Conservation (phyloP, 2,888 invertebrate genomes). For the Tethea ocularis region DNA sequence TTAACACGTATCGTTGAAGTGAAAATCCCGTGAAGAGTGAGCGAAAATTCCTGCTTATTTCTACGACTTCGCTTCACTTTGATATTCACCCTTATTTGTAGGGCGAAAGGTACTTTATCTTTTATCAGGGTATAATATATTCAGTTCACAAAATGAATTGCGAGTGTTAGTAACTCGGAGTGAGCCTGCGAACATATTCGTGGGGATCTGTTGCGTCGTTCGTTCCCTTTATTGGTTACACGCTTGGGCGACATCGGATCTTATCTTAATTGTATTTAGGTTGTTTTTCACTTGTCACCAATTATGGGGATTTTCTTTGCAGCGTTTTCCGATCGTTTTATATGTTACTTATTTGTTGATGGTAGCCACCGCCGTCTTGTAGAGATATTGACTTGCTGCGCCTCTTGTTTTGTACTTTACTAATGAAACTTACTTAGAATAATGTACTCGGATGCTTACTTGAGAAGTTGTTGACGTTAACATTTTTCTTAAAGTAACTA, state of each 20-base stretch:
- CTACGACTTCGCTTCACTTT: conserved; percentile 52
- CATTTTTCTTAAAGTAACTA: not conserved
- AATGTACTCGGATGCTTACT: conserved; percentile 30
- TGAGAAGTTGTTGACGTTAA: not conserved
- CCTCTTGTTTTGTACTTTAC: conserved; percentile 53
- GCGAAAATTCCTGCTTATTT: conserved; percentile 65
- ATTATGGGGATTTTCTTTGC: conserved; percentile 52
- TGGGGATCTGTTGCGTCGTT: conserved; percentile 79
- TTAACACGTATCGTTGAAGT: conserved; percentile 43
- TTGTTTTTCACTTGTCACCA: conserved; percentile 58
- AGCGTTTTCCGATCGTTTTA: conserved; percentile 66
- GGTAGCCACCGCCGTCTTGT: conserved; percentile 53
- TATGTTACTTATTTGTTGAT: conserved; percentile 67
- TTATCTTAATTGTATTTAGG: conserved; percentile 64
- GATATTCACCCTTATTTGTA: conserved; percentile 61
- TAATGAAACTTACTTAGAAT: conserved; percentile 48
- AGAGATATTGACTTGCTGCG: conserved; percentile 59
- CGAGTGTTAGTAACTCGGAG: conserved; percentile 82
- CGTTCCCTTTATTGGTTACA: conserved; percentile 72
- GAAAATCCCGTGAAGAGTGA: conserved; percentile 47
- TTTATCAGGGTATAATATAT: conserved; percentile 71
- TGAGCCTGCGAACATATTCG: conserved; percentile 83
- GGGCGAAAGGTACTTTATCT: conserved; percentile 63
- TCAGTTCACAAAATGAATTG: conserved; percentile 84
- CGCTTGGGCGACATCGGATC: conserved; percentile 60